A percentile compares a stretch with the other conserved stretches of the same genome.
Conservation (phyloP, 2,113 vertebrate genomes). For the Actinemys pallida region DNA sequence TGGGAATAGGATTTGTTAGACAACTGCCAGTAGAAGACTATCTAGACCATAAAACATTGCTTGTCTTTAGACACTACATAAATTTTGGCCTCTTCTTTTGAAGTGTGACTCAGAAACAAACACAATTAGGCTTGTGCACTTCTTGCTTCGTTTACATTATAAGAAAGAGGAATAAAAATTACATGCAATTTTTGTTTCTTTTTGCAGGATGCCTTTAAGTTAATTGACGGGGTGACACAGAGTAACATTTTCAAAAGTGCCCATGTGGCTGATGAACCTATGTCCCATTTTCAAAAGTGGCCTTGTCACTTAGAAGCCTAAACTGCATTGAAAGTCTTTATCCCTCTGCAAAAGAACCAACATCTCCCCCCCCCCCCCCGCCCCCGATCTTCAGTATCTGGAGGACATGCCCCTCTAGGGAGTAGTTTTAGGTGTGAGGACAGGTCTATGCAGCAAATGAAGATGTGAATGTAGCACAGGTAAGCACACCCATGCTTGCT, state of each 20-base stretch:
- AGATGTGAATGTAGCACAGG: background rate
- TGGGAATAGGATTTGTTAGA: background rate
- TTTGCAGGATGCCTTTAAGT: background rate
- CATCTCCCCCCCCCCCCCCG: fast-evolving
- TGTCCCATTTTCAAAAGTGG: background rate
- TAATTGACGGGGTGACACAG: background rate
- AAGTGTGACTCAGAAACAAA: background rate
- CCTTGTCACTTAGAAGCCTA: background rate
- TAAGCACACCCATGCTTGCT: background rate
- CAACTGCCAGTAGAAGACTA: slow-evolving; percentile 26
- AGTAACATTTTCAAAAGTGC: background rate
- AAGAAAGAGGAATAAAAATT: background rate
- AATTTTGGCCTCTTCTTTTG: background rate
- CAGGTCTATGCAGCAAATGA: background rate
- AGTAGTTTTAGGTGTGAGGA: background rate
- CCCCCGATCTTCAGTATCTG: background rate
- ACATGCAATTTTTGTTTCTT: background rate
- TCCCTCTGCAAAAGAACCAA: background rate
- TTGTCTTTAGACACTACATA: background rate
- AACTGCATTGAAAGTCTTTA: background rate
- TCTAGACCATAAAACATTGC: slow-evolving; percentile 37
- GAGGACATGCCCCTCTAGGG: background rate
- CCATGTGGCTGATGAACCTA: background rate
- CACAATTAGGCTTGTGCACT: background rate
- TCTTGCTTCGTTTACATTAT: background rate